Conservation (phyloP, 1,140 invertebrate species). For the Diorhabda carinulata region DNA sequence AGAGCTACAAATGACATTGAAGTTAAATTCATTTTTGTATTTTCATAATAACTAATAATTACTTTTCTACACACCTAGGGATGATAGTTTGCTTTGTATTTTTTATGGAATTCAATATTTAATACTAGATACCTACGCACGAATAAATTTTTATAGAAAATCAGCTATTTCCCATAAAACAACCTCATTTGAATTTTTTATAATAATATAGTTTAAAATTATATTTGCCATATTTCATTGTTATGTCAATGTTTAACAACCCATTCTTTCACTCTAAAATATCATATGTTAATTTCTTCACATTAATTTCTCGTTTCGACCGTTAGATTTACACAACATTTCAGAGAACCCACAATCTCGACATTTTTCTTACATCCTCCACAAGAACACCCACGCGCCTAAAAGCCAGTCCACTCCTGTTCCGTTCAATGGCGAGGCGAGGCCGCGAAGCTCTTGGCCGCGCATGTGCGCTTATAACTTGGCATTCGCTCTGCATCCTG, state of each 20-base stretch:
- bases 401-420: conserved; percentile 20
- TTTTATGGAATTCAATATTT: too few species aligned
- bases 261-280: conserved; percentile 1
- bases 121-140: too few species aligned
- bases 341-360: conserved; percentile 6
- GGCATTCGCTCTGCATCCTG: conserved; percentile 6
- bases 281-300: background rate
- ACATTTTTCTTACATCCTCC: conserved; percentile 9
- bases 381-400: conserved; percentile 22
- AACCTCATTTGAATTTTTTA: too few species aligned
- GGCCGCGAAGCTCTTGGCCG: conserved; percentile 11
- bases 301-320: conserved; percentile 2
- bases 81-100: too few species aligned
- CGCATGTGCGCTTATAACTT: conserved; percentile 20
- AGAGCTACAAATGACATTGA: too few species aligned
- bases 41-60: too few species aligned
- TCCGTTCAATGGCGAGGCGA: conserved; percentile 8
- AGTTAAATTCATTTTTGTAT: too few species aligned
- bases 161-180: too few species aligned
- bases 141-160: too few species aligned
- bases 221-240: background rate
- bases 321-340: conserved; percentile 9
- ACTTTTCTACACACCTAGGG: too few species aligned
- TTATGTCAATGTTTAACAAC: background rate
- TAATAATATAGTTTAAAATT: too few species aligned